Percentiles rank a stretch among this genome's conserved stretches.
Evolutionary conservation across 2,113 vertebrate genomes (phyloP).

Genomic region (Scopus umbretta): DNA sequence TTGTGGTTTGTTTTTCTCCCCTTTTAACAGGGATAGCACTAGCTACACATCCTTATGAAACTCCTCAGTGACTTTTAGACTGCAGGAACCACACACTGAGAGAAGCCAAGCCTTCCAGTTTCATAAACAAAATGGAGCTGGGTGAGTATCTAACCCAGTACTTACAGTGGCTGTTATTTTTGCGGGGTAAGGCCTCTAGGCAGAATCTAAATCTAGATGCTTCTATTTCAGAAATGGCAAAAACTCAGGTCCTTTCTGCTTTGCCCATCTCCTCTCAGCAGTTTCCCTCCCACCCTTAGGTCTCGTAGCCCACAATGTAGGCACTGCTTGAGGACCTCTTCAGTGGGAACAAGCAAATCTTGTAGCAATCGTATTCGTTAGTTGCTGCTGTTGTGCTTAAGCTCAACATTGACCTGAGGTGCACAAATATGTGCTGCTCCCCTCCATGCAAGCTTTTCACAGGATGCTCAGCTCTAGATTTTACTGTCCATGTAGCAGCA

Average conservation of each 20-base stretch:
- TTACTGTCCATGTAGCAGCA: neutral
- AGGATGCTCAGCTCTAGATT: neutral
- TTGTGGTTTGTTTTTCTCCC: neutral
- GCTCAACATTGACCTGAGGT: neutral
- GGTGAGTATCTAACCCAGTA: neutral
- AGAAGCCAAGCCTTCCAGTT: neutral
- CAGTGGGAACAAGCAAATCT: neutral
- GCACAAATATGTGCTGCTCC: accelerated
- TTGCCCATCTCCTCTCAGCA: neutral
- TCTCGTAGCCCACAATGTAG: neutral
- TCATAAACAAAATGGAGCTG: neutral
- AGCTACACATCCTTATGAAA: neutral
- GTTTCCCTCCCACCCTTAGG: neutral
- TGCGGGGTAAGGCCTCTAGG: neutral
- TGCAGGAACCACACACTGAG: neutral
- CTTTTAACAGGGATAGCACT: neutral
- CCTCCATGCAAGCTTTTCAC: neutral
- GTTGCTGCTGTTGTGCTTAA: neutral
- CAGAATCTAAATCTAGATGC: neutral
- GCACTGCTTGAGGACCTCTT: neutral
- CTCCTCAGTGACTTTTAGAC: neutral
- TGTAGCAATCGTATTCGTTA: neutral
- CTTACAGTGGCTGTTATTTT: neutral
- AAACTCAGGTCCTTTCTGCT: neutral
- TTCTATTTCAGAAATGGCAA: neutral